A percentile compares a stretch with the other conserved stretches of the same genome.
Evolutionary conservation across 2,797 vertebrate genomes (phyloP).

Genomic region (Sandelia bainsii): DNA sequence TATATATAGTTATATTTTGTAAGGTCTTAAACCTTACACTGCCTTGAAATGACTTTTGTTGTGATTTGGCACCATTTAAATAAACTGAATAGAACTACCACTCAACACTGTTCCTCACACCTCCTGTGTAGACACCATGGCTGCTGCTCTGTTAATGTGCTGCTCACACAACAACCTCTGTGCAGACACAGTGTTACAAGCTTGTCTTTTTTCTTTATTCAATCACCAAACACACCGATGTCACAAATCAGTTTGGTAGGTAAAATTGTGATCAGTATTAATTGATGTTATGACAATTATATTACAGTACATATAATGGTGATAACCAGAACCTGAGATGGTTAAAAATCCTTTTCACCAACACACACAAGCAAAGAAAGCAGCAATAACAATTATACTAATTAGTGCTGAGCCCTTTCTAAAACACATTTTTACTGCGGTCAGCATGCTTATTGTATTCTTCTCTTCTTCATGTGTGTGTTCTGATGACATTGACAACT

Average conservation of each 20-base stretch:
- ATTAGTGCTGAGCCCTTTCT: not conserved
- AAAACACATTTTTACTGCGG: not conserved
- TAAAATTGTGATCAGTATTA: constrained; percentile 15
- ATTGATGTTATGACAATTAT: not conserved
- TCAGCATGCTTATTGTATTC: not conserved
- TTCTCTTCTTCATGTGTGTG: not conserved
- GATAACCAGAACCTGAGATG: constrained; percentile 23
- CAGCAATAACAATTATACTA: not conserved
- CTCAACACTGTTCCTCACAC: not conserved
- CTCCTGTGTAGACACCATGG: not conserved
- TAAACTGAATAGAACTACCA: not conserved
- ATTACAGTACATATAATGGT: constrained; percentile 31
- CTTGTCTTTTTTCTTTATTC: constrained; percentile 24
- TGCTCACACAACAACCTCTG: not conserved
- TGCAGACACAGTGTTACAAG: not conserved
- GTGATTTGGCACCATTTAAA: too few species aligned
- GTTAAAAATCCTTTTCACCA: constrained; percentile 18
- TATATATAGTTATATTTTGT: too few species aligned
- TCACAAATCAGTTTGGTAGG: not conserved
- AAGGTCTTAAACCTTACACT: too few species aligned
- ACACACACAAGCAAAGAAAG: not conserved
- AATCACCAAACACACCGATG: constrained; percentile 17
- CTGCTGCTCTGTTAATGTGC: not conserved
- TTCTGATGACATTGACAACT: not conserved
- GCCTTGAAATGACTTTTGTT: too few species aligned